Conservation (phyloP, 2,113 vertebrate species). For the Bubo bubo region DNA sequence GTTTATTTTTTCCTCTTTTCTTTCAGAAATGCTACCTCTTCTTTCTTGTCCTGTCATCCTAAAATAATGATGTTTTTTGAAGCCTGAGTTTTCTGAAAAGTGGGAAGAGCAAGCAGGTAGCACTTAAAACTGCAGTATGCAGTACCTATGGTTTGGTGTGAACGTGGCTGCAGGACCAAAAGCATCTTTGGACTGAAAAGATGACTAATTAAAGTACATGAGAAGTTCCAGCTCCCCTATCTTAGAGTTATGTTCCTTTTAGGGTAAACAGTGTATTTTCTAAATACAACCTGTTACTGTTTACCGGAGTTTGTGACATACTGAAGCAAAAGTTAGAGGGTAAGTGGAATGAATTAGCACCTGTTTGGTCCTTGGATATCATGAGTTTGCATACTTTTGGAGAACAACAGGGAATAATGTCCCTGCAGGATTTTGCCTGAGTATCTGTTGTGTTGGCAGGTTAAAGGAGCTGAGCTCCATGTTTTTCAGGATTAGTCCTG, state of each 20-base stretch:
- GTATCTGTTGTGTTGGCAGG: neutral
- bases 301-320: neutral
- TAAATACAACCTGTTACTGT: neutral
- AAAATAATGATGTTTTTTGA: neutral
- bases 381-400: neutral
- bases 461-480: neutral
- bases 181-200: neutral
- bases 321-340: neutral
- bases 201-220: slow-evolving; percentile 1
- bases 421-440: neutral
- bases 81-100: neutral
- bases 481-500: neutral
- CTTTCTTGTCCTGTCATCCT: neutral
- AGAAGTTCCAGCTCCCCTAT: neutral
- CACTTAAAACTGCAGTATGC: neutral
- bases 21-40: neutral
- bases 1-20: neutral
- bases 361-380: neutral
- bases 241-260: neutral
- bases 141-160: neutral
- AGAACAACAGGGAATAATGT: neutral
- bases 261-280: neutral
- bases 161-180: neutral
- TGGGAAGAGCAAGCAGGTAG: neutral
- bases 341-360: neutral